A percentile compares a stretch with the other conserved stretches of the same genome.
phyloP scores from a whole-genome alignment of 2,888 invertebrate genomes.

The Cenopis cana region DNA sequence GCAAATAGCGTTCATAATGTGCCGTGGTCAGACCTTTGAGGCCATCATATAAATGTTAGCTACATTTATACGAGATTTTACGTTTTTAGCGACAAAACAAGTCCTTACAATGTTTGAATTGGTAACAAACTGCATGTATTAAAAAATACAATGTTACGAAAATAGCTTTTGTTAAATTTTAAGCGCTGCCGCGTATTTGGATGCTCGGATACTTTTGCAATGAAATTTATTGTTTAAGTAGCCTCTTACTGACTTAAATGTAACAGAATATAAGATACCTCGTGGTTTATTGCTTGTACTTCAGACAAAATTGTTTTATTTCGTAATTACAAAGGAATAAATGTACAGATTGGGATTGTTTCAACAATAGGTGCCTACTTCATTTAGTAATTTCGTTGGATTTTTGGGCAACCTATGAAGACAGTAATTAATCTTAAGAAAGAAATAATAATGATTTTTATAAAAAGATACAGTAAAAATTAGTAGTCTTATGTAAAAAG shows the following conservation, averaged over 20 bases:
- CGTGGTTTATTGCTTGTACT: background rate
- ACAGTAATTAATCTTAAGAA: too few relatives aligned
- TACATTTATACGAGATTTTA: slow-evolving; percentile 35
- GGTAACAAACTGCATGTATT: slow-evolving; percentile 18
- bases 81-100: slow-evolving; percentile 34
- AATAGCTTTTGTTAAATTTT: slow-evolving; percentile 23
- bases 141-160: slow-evolving; percentile 34
- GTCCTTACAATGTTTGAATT: slow-evolving; percentile 39
- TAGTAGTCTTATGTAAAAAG: too few relatives aligned
- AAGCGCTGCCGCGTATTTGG: slow-evolving; percentile 8
- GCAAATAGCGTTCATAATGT: slow-evolving; percentile 41
- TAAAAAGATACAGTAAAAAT: too few relatives aligned
- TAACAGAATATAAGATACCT: background rate
- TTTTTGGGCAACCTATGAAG: too few relatives aligned
- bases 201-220: background rate
- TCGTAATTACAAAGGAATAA: background rate
- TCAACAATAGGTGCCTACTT: too few relatives aligned
- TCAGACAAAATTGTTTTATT: background rate
- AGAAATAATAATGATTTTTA: too few relatives aligned
- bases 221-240: slow-evolving; percentile 13
- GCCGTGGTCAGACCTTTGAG: slow-evolving; percentile 39
- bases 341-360: background rate
- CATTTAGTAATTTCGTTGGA: too few relatives aligned
- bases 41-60: slow-evolving; percentile 41
- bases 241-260: background rate